Conservation (phyloP, 2,888 invertebrate genomes). For the Parthenolecanium corni region DNA sequence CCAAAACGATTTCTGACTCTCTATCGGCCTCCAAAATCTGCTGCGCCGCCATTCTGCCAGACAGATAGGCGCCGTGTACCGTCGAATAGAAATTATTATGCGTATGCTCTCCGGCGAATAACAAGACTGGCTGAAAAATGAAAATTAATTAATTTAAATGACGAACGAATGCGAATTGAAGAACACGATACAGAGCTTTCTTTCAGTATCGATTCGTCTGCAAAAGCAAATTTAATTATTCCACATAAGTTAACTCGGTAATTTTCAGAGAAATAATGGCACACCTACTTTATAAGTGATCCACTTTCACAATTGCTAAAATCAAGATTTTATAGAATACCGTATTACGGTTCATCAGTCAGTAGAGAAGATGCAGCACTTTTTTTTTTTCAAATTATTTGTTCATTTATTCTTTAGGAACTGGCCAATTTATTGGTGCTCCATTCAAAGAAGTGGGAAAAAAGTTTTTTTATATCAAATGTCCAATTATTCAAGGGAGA, state of each 20-base stretch:
- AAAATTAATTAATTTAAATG: conserved; percentile 3
- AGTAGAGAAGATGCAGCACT: too few species aligned
- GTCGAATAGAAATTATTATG: conserved; percentile 91
- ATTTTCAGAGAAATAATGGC: not conserved
- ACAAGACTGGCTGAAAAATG: conserved; percentile 57
- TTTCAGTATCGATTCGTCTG: not conserved
- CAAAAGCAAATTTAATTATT: not conserved
- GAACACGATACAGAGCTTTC: not conserved
- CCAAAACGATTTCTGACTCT: conserved; percentile 47
- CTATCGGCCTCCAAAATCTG: conserved; percentile 44
- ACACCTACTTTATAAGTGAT: too few species aligned
- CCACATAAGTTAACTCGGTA: not conserved
- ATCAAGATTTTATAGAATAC: too few species aligned
- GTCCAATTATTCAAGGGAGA: too few species aligned
- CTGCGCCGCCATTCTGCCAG: conserved; percentile 72
- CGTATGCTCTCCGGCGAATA: conserved; percentile 92
- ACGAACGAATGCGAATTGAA: not conserved
- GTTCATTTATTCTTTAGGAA: too few species aligned
- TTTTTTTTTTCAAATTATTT: too few species aligned
- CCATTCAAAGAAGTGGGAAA: too few species aligned
- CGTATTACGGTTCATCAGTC: too few species aligned
- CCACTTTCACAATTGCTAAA: too few species aligned
- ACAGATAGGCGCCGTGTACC: conserved; percentile 84
- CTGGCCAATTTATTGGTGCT: too few species aligned
- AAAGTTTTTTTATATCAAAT: too few species aligned